phyloP scores from a whole-genome alignment of 1,140 invertebrate species.

The Portunus trituberculatus region DNA sequence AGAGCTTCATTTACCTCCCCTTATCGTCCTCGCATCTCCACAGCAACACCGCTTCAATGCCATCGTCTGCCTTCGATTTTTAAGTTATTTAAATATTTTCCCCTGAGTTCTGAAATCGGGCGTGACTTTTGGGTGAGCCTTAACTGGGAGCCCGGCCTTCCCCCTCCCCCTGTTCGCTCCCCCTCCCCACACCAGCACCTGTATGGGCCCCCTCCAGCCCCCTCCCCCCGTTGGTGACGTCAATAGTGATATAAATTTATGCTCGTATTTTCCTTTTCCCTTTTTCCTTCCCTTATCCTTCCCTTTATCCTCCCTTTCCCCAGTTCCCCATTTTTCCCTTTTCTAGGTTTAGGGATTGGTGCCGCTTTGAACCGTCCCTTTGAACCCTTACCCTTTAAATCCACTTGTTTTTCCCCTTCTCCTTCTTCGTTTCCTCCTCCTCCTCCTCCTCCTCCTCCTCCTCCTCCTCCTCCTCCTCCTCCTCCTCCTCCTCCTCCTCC shows the following conservation, averaged over 20 bases:
- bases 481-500: neutral
- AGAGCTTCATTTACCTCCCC: neutral
- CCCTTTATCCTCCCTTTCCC: neutral
- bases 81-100: neutral
- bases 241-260: neutral
- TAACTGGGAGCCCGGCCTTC: neutral
- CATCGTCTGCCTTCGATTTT: neutral
- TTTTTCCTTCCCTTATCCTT: neutral
- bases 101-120: neutral
- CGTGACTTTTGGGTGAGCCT: neutral
- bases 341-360: neutral
- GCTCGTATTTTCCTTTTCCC: neutral
- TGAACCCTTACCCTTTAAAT: neutral
- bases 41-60: neutral
- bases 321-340: neutral
- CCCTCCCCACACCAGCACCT: conserved; percentile 36
- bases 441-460: neutral
- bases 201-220: neutral
- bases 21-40: neutral
- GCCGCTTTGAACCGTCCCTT: neutral
- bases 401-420: neutral
- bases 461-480: neutral
- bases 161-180: neutral
- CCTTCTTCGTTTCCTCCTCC: neutral
- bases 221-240: conserved; percentile 28